These are phyloP conservation scores for Dynastes tityus DNA, from an alignment of 2,888 invertebrate genomes.

Conservation along the genomic window DNA sequence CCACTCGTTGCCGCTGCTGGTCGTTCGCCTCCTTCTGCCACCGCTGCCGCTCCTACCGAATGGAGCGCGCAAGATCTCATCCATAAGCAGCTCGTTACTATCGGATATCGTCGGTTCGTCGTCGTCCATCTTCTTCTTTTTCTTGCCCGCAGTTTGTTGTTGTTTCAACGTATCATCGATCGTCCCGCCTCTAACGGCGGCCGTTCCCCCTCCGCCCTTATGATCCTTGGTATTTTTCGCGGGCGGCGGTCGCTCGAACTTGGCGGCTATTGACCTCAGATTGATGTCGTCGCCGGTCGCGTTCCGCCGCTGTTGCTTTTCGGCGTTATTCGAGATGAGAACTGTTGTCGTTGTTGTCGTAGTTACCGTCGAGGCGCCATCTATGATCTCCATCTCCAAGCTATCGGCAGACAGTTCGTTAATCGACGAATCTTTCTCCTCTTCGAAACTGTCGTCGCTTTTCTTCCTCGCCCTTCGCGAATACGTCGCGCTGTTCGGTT, in stretches of 20 bases:
- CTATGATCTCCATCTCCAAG: conserved; percentile 51
- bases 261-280: conserved; percentile 63
- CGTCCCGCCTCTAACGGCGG: background rate
- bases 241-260: conserved; percentile 59
- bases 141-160: background rate
- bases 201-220: background rate
- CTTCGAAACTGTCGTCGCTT: conserved; percentile 50
- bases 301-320: too few relatives aligned
- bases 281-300: conserved; percentile 20
- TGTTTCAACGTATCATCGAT: background rate
- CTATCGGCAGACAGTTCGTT: conserved; percentile 29
- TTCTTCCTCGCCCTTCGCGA: background rate
- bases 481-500: conserved; percentile 55
- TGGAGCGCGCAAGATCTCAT: conserved; percentile 52
- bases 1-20: conserved; percentile 61
- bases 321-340: background rate
- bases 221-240: too few relatives aligned
- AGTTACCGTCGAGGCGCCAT: background rate
- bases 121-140: conserved; percentile 20
- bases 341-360: conserved; percentile 42
- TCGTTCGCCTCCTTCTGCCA: conserved; percentile 58
- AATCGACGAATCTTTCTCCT: conserved; percentile 51
- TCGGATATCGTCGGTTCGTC: conserved; percentile 49
- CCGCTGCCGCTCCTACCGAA: conserved; percentile 28
- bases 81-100: conserved; percentile 5